Evolutionary conservation across 2,797 vertebrate species (phyloP).

Genomic region (Arrhamphus sclerolepis): DNA sequence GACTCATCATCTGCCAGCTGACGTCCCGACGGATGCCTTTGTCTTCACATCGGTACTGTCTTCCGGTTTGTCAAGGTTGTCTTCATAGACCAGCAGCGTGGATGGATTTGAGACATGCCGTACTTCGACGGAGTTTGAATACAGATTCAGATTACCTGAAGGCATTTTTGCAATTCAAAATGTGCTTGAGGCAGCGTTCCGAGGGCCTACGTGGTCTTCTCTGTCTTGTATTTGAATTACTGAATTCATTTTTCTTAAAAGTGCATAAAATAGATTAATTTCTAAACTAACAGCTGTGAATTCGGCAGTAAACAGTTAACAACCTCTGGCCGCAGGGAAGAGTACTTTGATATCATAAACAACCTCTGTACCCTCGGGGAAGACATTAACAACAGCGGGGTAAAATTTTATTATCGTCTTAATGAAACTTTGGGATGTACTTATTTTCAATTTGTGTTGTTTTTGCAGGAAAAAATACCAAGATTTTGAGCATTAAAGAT

Average conservation of each 20-base stretch:
- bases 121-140: constrained; percentile 27
- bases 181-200: constrained; percentile 50
- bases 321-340: constrained; percentile 41
- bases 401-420: constrained; percentile 31
- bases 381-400: constrained; percentile 27
- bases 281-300: constrained; percentile 35
- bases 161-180: constrained; percentile 54
- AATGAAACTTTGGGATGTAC: constrained; percentile 13
- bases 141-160: constrained; percentile 47
- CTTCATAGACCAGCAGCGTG: constrained; percentile 26
- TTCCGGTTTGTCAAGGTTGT: constrained; percentile 55
- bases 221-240: constrained; percentile 35
- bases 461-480: constrained; percentile 5
- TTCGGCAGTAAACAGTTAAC: constrained; percentile 36
- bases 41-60: constrained; percentile 37
- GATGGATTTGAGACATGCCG: constrained; percentile 45
- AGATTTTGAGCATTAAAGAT: not conserved
- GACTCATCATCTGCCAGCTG: constrained; percentile 59
- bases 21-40: constrained; percentile 46
- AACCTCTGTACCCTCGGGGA: constrained; percentile 22
- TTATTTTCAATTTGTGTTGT: constrained; percentile 10
- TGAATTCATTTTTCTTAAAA: constrained; percentile 38
- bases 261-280: constrained; percentile 35
- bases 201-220: constrained; percentile 7
- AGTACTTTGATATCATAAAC: constrained; percentile 42